phyloP scores from a whole-genome alignment of 2,797 vertebrate genomes.

The Hemibagrus guttatus region DNA sequence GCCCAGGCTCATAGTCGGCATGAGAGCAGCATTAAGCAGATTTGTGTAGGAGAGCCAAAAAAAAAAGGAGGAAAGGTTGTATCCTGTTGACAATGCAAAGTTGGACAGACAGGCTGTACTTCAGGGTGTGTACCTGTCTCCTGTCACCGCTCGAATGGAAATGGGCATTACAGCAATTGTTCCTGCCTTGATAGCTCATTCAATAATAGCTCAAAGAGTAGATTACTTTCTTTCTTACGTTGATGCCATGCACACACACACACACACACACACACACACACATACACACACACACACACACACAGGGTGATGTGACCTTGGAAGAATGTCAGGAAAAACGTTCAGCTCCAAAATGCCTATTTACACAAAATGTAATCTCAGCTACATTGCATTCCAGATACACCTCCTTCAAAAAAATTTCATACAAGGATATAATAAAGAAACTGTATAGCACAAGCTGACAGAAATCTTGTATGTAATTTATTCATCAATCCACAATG shows the following conservation, averaged over 20 bases:
- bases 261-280: slow-evolving; percentile 18
- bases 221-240: slow-evolving; percentile 9
- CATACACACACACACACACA: slow-evolving; percentile 31
- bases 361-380: slow-evolving; percentile 65
- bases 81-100: slow-evolving; percentile 67
- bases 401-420: too few relatives aligned
- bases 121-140: slow-evolving; percentile 53
- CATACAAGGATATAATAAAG: not conserved
- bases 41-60: slow-evolving; percentile 22
- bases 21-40: slow-evolving; percentile 19
- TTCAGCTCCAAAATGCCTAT: slow-evolving; percentile 66
- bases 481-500: not conserved
- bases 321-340: slow-evolving; percentile 54
- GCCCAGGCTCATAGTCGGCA: not conserved
- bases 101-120: slow-evolving; percentile 50
- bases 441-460: not conserved
- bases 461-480: not conserved
- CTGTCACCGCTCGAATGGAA: slow-evolving; percentile 34
- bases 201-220: slow-evolving; percentile 43
- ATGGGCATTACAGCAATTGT: slow-evolving; percentile 47
- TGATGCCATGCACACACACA: not conserved
- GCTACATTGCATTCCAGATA: slow-evolving; percentile 58
- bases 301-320: slow-evolving; percentile 45
- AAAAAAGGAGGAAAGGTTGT: slow-evolving; percentile 56
- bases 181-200: slow-evolving; percentile 38